phyloP scores from a whole-genome alignment of 1,140 invertebrate species.

The Heliconius hewitsoni region DNA sequence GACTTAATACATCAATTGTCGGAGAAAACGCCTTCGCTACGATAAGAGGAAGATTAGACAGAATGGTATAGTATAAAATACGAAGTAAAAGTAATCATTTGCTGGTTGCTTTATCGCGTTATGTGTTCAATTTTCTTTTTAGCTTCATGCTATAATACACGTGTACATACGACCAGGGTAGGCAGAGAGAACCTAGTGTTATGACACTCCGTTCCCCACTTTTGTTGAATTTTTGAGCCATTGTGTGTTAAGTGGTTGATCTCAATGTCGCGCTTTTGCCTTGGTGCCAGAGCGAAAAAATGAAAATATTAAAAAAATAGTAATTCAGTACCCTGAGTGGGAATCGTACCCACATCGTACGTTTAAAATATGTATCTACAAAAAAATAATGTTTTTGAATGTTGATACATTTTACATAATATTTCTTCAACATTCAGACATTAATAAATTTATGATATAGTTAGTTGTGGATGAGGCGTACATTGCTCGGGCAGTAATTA shows the following conservation, averaged over 20 bases:
- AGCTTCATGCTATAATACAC: background rate
- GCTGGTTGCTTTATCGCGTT: too few species aligned
- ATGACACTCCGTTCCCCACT: background rate
- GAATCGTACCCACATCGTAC: too few species aligned
- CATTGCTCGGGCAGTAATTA: conserved; percentile 64
- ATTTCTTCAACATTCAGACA: background rate
- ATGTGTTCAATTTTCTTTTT: background rate
- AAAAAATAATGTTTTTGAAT: too few species aligned
- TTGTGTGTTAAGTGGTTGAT: background rate
- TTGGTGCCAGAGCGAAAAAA: too few species aligned
- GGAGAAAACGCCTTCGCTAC: conserved; percentile 67
- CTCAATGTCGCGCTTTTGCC: background rate
- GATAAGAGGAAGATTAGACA: conserved; percentile 64
- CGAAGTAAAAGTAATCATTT: background rate
- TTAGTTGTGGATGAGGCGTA: conserved; percentile 66
- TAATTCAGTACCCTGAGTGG: too few species aligned
- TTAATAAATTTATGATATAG: conserved; percentile 35
- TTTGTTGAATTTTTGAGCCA: background rate
- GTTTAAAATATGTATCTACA: too few species aligned
- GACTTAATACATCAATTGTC: conserved; percentile 53
- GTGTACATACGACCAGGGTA: background rate
- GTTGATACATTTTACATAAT: too few species aligned
- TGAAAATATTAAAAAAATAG: too few species aligned
- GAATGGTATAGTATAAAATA: conserved; percentile 54
- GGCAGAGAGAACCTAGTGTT: background rate